These are phyloP conservation scores for Platanista minor DNA, from an alignment of 2,113 vertebrate species.

Conservation along the genomic window DNA sequence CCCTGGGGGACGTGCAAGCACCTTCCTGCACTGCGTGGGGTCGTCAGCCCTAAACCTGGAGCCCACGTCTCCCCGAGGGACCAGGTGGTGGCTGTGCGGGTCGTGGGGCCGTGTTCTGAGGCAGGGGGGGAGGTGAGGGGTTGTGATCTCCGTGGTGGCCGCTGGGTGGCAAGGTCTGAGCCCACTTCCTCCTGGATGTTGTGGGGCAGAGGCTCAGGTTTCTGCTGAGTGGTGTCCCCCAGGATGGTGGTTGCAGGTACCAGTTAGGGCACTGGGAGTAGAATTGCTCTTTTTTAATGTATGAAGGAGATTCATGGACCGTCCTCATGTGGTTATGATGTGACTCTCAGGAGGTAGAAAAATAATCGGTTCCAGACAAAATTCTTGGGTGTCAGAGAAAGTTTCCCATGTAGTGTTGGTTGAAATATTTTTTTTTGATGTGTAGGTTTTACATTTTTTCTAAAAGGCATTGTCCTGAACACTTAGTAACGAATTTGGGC, in stretches of 20 bases:
- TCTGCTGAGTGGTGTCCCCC: background rate
- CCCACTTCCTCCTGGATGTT: background rate
- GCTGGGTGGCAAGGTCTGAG: background rate
- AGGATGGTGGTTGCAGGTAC: background rate
- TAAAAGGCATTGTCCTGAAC: background rate
- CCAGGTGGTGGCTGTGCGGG: background rate
- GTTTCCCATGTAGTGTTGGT: background rate
- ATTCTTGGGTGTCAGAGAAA: background rate
- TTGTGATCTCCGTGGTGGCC: too few relatives aligned
- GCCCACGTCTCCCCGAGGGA: background rate
- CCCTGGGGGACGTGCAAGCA: background rate
- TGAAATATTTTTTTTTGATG: background rate
- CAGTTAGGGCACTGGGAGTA: background rate
- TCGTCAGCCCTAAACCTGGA: background rate
- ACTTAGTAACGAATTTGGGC: background rate
- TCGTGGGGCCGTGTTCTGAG: background rate
- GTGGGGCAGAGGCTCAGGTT: background rate
- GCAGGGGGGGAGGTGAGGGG: background rate
- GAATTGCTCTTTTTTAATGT: background rate
- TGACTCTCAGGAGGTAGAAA: background rate
- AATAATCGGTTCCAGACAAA: background rate
- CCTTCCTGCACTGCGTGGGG: background rate
- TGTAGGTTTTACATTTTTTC: background rate
- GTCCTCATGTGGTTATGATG: background rate
- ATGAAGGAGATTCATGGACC: background rate